phyloP scores from a whole-genome alignment of 2,888 invertebrate genomes.

The Panzeria rudis region DNA sequence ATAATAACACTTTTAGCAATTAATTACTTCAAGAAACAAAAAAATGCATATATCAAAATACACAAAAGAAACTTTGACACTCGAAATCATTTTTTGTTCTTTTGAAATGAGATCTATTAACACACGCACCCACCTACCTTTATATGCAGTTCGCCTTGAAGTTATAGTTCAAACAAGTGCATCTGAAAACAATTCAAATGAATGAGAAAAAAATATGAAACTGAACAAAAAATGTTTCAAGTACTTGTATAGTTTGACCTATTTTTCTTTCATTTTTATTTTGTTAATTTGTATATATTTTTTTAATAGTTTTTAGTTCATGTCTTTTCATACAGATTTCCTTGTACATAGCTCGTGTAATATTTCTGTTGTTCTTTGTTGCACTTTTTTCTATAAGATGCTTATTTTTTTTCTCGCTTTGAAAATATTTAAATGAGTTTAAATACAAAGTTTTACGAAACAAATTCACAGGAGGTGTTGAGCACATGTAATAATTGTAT shows the following conservation, averaged over 20 bases:
- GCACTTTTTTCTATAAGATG: constrained; percentile 6
- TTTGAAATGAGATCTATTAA: constrained; percentile 31
- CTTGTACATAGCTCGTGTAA: constrained; percentile 21
- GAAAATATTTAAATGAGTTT: constrained; percentile 22
- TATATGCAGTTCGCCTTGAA: constrained; percentile 52
- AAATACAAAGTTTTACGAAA: neutral
- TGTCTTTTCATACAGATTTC: constrained; percentile 13
- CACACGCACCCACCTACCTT: neutral
- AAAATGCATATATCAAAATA: constrained; percentile 16
- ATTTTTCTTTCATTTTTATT: constrained; percentile 49
- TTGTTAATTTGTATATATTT: constrained; percentile 47
- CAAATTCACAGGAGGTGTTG: neutral
- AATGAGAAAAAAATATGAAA: constrained; percentile 9
- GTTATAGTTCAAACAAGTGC: constrained; percentile 63
- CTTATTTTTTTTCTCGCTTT: neutral
- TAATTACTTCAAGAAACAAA: constrained; percentile 23
- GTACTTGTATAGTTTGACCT: constrained; percentile 56
- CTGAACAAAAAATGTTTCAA: constrained; percentile 47
- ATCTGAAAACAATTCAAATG: constrained; percentile 56
- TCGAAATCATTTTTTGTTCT: constrained; percentile 40
- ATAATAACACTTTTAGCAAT: constrained; percentile 20
- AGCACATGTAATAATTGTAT: constrained; percentile 7
- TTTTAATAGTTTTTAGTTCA: neutral
- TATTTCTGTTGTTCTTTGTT: constrained; percentile 19
- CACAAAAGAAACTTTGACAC: constrained; percentile 57